Evolutionary conservation across 2,888 invertebrate genomes (phyloP).

Genomic region (Agrotis segetum): DNA sequence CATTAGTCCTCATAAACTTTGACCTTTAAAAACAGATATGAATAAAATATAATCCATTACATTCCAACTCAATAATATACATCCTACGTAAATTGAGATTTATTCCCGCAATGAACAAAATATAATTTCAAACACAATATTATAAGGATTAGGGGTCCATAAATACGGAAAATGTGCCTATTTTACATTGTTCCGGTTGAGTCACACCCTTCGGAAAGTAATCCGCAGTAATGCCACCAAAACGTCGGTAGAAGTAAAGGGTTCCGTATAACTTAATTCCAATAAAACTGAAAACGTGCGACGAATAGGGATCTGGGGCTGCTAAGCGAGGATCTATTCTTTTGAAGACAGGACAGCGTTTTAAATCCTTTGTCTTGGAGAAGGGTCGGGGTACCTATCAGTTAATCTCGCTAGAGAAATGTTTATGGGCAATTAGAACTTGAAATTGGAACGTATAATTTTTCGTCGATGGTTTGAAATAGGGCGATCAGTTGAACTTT

Average conservation of each 20-base stretch:
- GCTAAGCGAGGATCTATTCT: slow-evolving; percentile 68
- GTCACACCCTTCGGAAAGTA: slow-evolving; percentile 76
- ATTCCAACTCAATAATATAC: slow-evolving; percentile 16
- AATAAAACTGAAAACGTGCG: slow-evolving; percentile 87
- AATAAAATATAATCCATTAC: slow-evolving; percentile 36
- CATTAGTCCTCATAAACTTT: background rate
- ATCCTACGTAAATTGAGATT: slow-evolving; percentile 47
- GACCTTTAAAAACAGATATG: slow-evolving; percentile 27
- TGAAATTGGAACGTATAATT: background rate
- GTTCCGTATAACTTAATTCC: slow-evolving; percentile 86
- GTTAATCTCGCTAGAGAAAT: slow-evolving; percentile 32
- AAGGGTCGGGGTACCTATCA: slow-evolving; percentile 45
- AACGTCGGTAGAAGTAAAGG: slow-evolving; percentile 84
- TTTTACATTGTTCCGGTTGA: slow-evolving; percentile 70
- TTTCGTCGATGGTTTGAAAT: background rate
- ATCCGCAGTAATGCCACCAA: slow-evolving; percentile 83
- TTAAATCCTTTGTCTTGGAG: slow-evolving; percentile 60
- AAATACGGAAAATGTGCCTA: slow-evolving; percentile 66
- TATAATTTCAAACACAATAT: slow-evolving; percentile 62
- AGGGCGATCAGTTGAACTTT: too few relatives aligned
- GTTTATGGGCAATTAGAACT: slow-evolving; percentile 22
- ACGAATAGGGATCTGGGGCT: slow-evolving; percentile 75
- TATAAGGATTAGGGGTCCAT: slow-evolving; percentile 68
- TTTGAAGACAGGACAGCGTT: slow-evolving; percentile 55
- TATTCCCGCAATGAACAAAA: slow-evolving; percentile 54